Evolutionary conservation across 2,888 invertebrate genomes (phyloP).

Genomic region (Lochmaea crataegi): DNA sequence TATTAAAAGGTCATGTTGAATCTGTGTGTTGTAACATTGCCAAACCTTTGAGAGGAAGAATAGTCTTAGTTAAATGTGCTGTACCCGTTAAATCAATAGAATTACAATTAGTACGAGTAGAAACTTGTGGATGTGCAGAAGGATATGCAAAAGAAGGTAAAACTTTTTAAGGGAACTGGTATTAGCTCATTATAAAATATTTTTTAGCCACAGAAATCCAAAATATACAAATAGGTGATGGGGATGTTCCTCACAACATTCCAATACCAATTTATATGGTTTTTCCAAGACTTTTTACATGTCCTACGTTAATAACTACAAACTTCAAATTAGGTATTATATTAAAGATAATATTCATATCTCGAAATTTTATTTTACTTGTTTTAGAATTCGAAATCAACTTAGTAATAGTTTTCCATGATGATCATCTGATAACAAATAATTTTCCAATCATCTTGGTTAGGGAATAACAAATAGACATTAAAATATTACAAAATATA

Average conservation of each 20-base stretch:
- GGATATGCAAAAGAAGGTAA: constrained; percentile 92
- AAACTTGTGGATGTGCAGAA: constrained; percentile 94
- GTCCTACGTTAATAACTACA: constrained; percentile 88
- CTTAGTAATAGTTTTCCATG: constrained; percentile 90
- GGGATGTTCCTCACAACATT: constrained; percentile 84
- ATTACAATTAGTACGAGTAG: constrained; percentile 92
- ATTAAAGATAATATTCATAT: constrained; percentile 7
- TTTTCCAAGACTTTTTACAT: constrained; percentile 94
- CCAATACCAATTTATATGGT: constrained; percentile 95
- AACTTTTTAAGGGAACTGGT: neutral
- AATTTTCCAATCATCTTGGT: constrained; percentile 85
- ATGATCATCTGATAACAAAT: constrained; percentile 93
- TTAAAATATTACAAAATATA: constrained; percentile 29
- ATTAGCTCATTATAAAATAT: constrained; percentile 12
- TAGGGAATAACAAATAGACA: constrained; percentile 58
- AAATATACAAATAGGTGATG: constrained; percentile 96
- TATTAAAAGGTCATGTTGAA: constrained; percentile 84
- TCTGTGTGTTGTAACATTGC: constrained; percentile 86
- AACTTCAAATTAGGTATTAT: constrained; percentile 91
- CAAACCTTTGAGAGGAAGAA: constrained; percentile 87
- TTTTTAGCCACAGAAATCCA: constrained; percentile 93
- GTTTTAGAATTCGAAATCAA: constrained; percentile 94
- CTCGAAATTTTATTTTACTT: constrained; percentile 51
- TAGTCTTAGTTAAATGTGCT: constrained; percentile 84
- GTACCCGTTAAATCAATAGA: constrained; percentile 92